Evolutionary conservation across 1,140 invertebrate genomes (phyloP).

Genomic region (Littorina saxatilis): DNA sequence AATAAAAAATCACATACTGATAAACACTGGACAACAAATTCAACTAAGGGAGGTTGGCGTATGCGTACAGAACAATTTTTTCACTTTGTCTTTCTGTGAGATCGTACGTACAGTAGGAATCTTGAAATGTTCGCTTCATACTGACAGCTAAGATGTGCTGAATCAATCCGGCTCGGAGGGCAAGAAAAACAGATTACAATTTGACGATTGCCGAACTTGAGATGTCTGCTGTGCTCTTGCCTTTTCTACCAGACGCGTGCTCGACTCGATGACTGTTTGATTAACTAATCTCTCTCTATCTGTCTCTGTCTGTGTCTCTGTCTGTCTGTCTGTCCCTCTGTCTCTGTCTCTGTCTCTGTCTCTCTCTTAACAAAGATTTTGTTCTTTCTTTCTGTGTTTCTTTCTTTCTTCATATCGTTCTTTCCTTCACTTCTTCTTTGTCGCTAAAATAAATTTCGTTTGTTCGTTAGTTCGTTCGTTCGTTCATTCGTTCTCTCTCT

Average conservation of each 20-base stretch:
- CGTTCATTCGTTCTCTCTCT: no score
- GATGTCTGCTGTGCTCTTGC: background rate
- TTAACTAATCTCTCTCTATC: slow-evolving; percentile 15
- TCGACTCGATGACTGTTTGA: slow-evolving; percentile 14
- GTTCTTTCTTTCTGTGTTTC: background rate
- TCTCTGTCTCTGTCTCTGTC: background rate
- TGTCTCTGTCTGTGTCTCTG: background rate
- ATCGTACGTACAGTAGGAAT: no score
- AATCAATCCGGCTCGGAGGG: background rate
- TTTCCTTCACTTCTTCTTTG: background rate
- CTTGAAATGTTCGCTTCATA: no score
- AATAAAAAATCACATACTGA: no score
- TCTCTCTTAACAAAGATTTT: background rate
- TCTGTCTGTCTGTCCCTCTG: slow-evolving; percentile 2
- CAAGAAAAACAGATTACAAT: slow-evolving; percentile 9
- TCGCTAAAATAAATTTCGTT: no score
- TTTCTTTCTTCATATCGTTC: background rate
- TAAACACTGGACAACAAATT: no score
- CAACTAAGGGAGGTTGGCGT: no score
- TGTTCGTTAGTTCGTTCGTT: no score
- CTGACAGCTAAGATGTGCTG: no score
- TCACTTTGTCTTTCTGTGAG: no score
- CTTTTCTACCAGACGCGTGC: background rate
- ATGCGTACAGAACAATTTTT: no score
- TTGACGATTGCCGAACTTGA: slow-evolving; percentile 15